Evolutionary conservation across 1,140 invertebrate species (phyloP).

Genomic region (Trachymyrmex cornetzi): DNA sequence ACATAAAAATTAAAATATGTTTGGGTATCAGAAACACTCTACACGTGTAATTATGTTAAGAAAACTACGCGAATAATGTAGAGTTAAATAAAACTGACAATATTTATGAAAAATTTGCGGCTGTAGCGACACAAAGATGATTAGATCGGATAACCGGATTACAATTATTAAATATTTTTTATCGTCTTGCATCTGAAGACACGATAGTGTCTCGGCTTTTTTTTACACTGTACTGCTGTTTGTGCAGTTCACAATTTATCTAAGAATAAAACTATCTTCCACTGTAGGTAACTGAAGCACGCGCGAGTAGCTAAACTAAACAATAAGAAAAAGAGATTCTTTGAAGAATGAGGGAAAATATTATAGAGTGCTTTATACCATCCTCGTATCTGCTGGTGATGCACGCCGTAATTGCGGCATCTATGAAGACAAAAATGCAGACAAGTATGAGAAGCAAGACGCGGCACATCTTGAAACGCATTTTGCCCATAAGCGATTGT

Average conservation of each 20-base stretch:
- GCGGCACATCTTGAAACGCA: slow-evolving; percentile 53
- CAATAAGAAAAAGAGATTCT: slow-evolving; percentile 7
- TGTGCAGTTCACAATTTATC: background rate
- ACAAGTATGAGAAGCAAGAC: slow-evolving; percentile 58
- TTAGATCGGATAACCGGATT: background rate
- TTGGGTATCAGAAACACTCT: too few relatives aligned
- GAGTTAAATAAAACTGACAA: background rate
- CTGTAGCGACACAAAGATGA: background rate
- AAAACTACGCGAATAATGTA: too few relatives aligned
- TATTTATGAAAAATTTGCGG: background rate
- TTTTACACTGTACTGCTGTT: too few relatives aligned
- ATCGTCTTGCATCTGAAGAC: too few relatives aligned
- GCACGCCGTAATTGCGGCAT: slow-evolving; percentile 62
- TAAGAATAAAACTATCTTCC: background rate
- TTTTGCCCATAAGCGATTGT: slow-evolving; percentile 5
- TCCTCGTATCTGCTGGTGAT: slow-evolving; percentile 70
- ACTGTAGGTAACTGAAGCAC: background rate
- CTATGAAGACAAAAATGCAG: slow-evolving; percentile 57
- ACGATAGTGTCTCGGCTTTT: too few relatives aligned
- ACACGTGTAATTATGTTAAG: too few relatives aligned
- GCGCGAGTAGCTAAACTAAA: background rate
- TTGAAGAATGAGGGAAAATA: slow-evolving; percentile 1
- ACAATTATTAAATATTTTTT: background rate
- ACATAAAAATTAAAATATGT: too few relatives aligned
- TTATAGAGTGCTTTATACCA: slow-evolving; percentile 68